Evolutionary conservation across 2,113 vertebrate genomes (phyloP), one percentile per base, ranked within the genome.

Genomic region (Rhodinocichla rosea): DNA sequence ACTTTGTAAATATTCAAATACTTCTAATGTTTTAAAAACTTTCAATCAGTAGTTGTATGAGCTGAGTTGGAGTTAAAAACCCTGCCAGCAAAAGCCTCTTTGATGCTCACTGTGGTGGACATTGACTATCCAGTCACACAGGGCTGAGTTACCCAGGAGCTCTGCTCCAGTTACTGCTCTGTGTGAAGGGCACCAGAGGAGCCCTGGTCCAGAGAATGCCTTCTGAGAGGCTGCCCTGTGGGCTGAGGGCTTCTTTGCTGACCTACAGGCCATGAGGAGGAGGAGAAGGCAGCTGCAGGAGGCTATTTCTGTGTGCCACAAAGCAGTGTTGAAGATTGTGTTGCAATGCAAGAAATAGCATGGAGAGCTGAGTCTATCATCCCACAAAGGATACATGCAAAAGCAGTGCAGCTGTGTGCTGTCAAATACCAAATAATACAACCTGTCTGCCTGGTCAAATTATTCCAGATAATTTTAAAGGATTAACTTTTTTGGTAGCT

Each of bases 371-470:
- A n/a, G 10, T 55, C 53, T 63, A 45, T 88, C 28, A 13, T 83
- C 59, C 20, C 15, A 6, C 15, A 19, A 69, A 9, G 17, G 2
- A 2, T 37, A 19, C 11, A 3, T 1, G 1, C 23, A 37, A 62
- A 73, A 85, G 0, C 37, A 44, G 19, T 39, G 27, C 53, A 57
- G 26, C 78, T 67, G 39, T 49, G 44, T 78, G 47, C 37, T 55
- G 62, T 62, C 23, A 59, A 37, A 75, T 45, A 53, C 27, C n/a
- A n/a, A 87, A 55, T n/a, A 70, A 63, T 55, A 40, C 28, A 55
- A 37, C 70, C 14, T 82, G 11, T 63, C 47, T 68, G 62, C 39
- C 52, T 47, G 23, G 33, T 59, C 13, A 27, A 0, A 71, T 78
- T 75, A 57, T 79, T 71, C 6, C 62, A 56, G 35, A 24, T 87